Evolutionary conservation across 2,113 vertebrate species (phyloP).

Genomic region (Cebus imitator): DNA sequence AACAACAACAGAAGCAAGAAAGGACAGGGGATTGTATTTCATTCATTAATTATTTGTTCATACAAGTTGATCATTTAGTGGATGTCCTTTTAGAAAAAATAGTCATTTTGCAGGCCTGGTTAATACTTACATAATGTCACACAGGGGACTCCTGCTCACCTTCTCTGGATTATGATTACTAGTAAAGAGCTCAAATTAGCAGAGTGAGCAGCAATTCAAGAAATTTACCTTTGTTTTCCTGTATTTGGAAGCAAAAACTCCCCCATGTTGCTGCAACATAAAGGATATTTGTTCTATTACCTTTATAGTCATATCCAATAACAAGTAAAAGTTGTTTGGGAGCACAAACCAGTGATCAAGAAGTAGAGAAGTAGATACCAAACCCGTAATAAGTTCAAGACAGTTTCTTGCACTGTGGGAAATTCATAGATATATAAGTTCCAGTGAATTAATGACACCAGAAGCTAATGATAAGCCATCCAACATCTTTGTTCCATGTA

Average conservation of each 20-base stretch:
- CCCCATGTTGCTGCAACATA: neutral
- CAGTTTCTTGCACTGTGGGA: neutral
- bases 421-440: neutral
- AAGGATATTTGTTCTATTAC: neutral
- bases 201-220: neutral
- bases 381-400: neutral
- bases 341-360: neutral
- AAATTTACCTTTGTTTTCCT: neutral
- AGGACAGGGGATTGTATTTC: neutral
- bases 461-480: conserved; percentile 49
- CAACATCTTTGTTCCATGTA: conserved; percentile 49
- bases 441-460: conserved; percentile 51
- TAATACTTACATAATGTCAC: neutral
- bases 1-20: neutral
- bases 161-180: neutral
- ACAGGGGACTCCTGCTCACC: neutral
- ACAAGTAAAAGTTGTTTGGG: conserved; percentile 9
- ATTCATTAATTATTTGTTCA: neutral
- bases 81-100: neutral
- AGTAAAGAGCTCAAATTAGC: neutral
- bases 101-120: neutral
- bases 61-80: neutral
- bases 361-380: neutral
- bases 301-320: conserved; percentile 4
- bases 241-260: neutral